Percentiles rank a stretch among this genome's conserved stretches.
Conservation (phyloP, 2,888 invertebrate species). For the Euzetes globulus region DNA sequence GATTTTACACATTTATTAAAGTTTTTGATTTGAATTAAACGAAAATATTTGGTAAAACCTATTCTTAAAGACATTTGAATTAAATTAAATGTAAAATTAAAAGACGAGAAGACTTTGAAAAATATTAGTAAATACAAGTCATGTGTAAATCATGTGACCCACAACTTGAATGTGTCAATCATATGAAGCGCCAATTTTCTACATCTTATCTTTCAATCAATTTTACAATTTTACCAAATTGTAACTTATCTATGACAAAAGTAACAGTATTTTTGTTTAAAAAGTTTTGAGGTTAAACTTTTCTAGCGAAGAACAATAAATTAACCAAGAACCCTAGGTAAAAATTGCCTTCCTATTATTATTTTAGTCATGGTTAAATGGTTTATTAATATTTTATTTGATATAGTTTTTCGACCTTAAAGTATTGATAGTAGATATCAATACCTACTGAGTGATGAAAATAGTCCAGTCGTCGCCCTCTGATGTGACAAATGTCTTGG, state of each 20-base stretch:
- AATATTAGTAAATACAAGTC: neutral
- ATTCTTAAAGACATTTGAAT: neutral
- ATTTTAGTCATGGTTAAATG: too few relatives aligned
- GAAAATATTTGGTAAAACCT: neutral
- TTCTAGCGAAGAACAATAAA: too few relatives aligned
- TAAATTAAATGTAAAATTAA: neutral
- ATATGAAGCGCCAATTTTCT: neutral
- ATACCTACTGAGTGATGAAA: neutral
- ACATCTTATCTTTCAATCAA: too few relatives aligned
- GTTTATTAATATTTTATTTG: too few relatives aligned
- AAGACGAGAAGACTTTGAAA: neutral
- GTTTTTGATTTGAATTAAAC: neutral
- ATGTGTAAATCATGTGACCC: neutral
- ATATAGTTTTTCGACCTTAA: too few relatives aligned
- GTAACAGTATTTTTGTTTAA: too few relatives aligned
- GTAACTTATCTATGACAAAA: too few relatives aligned
- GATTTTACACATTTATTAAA: neutral
- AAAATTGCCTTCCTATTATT: too few relatives aligned
- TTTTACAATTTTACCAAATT: too few relatives aligned
- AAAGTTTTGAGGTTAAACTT: too few relatives aligned
- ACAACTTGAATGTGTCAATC: neutral
- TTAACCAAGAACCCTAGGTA: too few relatives aligned
- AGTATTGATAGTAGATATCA: too few relatives aligned
- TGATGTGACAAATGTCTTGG: neutral
- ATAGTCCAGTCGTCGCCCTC: neutral